phyloP scores from a whole-genome alignment of 2,113 vertebrate species.

The Sceloporus undulatus region DNA sequence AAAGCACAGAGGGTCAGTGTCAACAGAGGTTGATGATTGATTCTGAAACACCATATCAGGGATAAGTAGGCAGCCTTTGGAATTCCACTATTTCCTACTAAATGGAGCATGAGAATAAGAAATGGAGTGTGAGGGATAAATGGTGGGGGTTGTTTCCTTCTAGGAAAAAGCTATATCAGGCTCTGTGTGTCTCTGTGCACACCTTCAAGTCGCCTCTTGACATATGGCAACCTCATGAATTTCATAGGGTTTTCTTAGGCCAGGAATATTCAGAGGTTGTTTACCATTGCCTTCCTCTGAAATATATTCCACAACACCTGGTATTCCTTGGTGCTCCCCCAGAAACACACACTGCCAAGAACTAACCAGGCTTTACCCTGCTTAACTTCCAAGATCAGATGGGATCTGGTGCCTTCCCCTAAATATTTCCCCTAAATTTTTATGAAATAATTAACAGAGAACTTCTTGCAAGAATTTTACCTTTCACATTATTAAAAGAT shows the following conservation, averaged over 20 bases:
- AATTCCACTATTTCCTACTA: too few relatives aligned
- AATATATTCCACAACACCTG: too few relatives aligned
- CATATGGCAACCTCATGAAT: too few relatives aligned
- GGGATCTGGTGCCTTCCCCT: too few relatives aligned
- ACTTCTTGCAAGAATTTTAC: not conserved
- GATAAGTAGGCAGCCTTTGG: not conserved
- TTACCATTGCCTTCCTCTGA: too few relatives aligned
- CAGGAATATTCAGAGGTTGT: too few relatives aligned
- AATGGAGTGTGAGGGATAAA: not conserved
- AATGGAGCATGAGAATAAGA: not conserved
- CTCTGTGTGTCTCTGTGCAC: not conserved
- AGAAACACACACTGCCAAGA: too few relatives aligned
- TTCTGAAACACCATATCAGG: not conserved
- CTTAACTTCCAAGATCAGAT: too few relatives aligned
- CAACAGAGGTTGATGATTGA: not conserved
- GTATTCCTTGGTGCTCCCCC: too few relatives aligned
- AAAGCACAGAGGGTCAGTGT: not conserved
- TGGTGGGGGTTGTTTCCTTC: not conserved
- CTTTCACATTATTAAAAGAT: slow-evolving; percentile 33
- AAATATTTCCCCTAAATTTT: not conserved
- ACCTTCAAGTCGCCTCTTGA: too few relatives aligned
- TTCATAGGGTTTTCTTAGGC: too few relatives aligned
- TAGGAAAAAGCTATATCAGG: not conserved
- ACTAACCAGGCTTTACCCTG: too few relatives aligned
- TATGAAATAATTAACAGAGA: slow-evolving; percentile 3